Conservation (phyloP, 2,113 vertebrate genomes). For the Ciconia stormi region DNA sequence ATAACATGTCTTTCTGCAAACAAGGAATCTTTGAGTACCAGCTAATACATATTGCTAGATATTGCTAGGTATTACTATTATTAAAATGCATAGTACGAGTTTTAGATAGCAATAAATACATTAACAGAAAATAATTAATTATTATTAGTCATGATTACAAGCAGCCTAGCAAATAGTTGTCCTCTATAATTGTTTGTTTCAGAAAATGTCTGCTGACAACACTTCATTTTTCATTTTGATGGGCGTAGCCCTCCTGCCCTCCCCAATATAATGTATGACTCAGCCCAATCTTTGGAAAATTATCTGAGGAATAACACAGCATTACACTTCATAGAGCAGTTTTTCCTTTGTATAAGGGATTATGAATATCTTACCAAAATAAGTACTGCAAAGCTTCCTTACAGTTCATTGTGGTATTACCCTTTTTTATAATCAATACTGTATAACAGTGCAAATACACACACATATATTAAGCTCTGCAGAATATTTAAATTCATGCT, state of each 20-base stretch:
- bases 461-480: not conserved
- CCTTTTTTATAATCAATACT: not conserved
- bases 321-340: not conserved
- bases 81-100: not conserved
- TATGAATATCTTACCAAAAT: not conserved
- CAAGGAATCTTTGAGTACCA: not conserved
- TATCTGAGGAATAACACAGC: not conserved
- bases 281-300: not conserved
- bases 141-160: not conserved
- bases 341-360: not conserved
- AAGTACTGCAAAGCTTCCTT: not conserved
- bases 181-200: not conserved
- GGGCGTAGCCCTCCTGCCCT: not conserved
- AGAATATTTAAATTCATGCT: slow-evolving; percentile 12
- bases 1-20: not conserved
- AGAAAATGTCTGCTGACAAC: not conserved
- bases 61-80: not conserved
- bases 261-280: not conserved
- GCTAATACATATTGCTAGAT: not conserved
- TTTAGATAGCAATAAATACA: not conserved
- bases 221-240: not conserved
- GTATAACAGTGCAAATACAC: not conserved
- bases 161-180: not conserved
- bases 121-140: not conserved
- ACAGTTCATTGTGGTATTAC: not conserved